phyloP scores from a whole-genome alignment of 2,888 invertebrate genomes.

The Ophonus ardosiacus region DNA sequence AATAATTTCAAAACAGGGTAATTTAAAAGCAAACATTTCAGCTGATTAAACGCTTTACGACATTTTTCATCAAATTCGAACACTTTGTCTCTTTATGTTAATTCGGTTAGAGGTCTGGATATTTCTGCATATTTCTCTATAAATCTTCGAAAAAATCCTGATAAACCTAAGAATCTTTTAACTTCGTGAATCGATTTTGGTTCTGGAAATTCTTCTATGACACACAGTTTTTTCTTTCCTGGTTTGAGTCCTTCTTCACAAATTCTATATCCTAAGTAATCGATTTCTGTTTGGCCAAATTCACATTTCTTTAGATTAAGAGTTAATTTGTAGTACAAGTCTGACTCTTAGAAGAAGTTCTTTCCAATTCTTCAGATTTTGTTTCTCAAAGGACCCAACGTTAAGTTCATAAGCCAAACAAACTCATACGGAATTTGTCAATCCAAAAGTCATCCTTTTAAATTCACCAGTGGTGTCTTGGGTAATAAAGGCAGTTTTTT shows the following conservation, averaged over 20 bases:
- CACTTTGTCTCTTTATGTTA: conserved; percentile 66
- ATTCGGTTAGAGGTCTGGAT: conserved; percentile 68
- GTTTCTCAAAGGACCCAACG: background rate
- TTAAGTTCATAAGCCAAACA: too few relatives aligned
- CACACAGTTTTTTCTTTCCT: conserved; percentile 57
- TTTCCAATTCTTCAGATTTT: background rate
- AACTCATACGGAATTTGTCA: too few relatives aligned
- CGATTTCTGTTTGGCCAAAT: conserved; percentile 38
- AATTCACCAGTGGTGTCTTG: too few relatives aligned
- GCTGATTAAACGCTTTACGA: conserved; percentile 54
- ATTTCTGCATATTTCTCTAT: conserved; percentile 66
- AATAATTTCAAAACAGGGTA: conserved; percentile 65
- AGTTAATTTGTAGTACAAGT: background rate
- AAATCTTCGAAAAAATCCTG: conserved; percentile 67
- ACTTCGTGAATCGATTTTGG: conserved; percentile 55
- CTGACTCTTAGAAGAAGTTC: too few relatives aligned
- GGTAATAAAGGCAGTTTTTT: too few relatives aligned
- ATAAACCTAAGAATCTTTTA: conserved; percentile 66
- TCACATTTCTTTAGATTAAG: background rate
- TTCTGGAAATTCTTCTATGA: conserved; percentile 64
- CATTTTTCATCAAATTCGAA: conserved; percentile 63
- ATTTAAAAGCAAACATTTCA: conserved; percentile 60
- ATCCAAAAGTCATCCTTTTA: too few relatives aligned
- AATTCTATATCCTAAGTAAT: conserved; percentile 64
- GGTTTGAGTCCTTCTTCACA: conserved; percentile 61